Evolutionary conservation across 2,113 vertebrate genomes (phyloP).

Genomic region (Oncorhynchus keta): DNA sequence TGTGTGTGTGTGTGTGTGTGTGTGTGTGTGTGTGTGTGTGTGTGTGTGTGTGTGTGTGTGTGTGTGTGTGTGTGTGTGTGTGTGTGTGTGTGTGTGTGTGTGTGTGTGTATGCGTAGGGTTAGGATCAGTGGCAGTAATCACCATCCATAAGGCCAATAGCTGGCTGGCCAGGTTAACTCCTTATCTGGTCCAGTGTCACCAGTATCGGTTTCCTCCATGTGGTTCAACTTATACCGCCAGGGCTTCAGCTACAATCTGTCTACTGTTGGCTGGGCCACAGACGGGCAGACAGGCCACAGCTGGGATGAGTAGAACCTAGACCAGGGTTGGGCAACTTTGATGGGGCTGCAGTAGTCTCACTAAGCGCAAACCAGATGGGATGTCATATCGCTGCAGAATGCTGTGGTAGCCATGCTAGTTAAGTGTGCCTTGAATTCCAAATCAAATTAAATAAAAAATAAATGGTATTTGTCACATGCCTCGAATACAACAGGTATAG

Average conservation of each 20-base stretch:
- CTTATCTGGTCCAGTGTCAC: constrained; percentile 38
- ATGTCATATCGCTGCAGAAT: no score
- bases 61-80: no score
- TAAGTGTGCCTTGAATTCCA: no score
- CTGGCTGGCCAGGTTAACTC: constrained; percentile 49
- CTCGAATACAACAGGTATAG: no score
- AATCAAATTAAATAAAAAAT: no score
- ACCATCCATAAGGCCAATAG: constrained; percentile 40
- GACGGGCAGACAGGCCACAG: constrained; percentile 51
- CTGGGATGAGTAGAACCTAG: constrained; percentile 11
- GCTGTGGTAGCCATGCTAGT: no score
- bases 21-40: no score
- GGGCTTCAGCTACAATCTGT: no score
- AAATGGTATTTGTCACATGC: no score
- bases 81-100: constrained; percentile 22
- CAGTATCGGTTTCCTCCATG: constrained; percentile 65
- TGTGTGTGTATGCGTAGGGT: constrained; percentile 22
- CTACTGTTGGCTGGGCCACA: constrained; percentile 21
- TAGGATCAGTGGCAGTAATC: constrained; percentile 11
- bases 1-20: no score
- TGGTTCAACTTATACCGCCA: constrained; percentile 66
- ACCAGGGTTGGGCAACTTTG: constrained; percentile 18
- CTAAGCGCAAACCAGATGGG: no score
- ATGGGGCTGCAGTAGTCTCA: neutral
- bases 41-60: constrained; percentile 23